Percentiles rank a stretch among this genome's conserved stretches.
phyloP scores from a whole-genome alignment of 2,797 vertebrate genomes.

The Ptychobarbus kaznakovi region DNA sequence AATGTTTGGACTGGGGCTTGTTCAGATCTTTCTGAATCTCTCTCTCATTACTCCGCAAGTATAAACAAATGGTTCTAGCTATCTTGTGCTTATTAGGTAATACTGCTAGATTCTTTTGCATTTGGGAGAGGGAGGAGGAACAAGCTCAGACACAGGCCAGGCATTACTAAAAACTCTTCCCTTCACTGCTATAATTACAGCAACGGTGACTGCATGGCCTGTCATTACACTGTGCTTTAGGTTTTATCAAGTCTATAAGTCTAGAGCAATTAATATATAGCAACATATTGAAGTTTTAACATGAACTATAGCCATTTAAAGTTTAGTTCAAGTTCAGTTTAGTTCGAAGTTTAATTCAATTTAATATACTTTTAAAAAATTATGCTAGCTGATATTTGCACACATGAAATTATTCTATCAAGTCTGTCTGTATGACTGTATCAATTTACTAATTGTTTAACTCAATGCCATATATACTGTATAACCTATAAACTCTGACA shows the following conservation, averaged over 20 bases:
- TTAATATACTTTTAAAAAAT: neutral
- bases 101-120: slow-evolving; percentile 17
- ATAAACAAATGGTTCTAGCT: slow-evolving; percentile 58
- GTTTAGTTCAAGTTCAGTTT: neutral
- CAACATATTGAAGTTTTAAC: neutral
- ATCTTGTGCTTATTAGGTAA: slow-evolving; percentile 62
- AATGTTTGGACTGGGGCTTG: slow-evolving; percentile 2
- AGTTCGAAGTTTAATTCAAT: neutral
- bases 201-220: neutral
- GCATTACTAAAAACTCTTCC: neutral
- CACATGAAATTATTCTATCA: neutral
- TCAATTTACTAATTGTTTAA: neutral
- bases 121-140: neutral
- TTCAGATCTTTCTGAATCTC: slow-evolving; percentile 4
- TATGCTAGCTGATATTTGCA: neutral
- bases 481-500: neutral
- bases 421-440: neutral
- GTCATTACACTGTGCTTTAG: neutral
- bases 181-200: slow-evolving; percentile 4
- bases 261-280: neutral
- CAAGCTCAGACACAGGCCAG: slow-evolving; percentile 23
- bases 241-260: neutral
- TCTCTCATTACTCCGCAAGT: neutral
- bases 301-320: neutral
- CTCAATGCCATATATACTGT: neutral